Percentiles rank a stretch among this genome's conserved stretches.
These are phyloP conservation scores for Polyergus mexicanus DNA, from an alignment of 1,140 invertebrate genomes.

Conservation along the genomic window DNA sequence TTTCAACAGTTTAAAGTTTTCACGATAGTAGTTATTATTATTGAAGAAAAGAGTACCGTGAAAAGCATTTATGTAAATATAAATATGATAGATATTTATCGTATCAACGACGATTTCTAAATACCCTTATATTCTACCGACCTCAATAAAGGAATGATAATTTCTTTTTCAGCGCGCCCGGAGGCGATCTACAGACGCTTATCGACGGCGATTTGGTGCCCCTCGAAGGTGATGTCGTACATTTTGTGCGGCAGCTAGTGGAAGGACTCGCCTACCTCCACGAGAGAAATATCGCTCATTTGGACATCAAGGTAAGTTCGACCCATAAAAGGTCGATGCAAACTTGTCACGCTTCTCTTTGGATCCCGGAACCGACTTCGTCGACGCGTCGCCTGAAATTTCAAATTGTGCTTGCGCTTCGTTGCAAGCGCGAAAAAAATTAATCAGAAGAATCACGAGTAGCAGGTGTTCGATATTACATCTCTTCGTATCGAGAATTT, in stretches of 20 bases:
- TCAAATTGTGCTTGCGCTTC: conserved; percentile 16
- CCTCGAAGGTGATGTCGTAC: conserved; percentile 90
- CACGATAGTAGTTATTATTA: not conserved
- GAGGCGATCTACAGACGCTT: conserved; percentile 92
- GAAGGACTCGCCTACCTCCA: conserved; percentile 91
- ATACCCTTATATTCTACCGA: not conserved
- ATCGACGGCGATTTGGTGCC: conserved; percentile 92
- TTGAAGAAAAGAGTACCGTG: not conserved
- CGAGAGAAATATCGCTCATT: conserved; percentile 91
- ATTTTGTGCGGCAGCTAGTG: conserved; percentile 90
- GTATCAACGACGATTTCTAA: not conserved
- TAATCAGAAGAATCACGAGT: not conserved
- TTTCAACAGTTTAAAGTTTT: not conserved
- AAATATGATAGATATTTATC: not conserved
- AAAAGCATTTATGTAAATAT: not conserved
- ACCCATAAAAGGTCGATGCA: conserved; percentile 81
- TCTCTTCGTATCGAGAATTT: not conserved
- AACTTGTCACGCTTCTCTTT: conserved; percentile 73
- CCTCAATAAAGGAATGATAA: conserved; percentile 30
- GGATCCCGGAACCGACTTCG: conserved; percentile 65
- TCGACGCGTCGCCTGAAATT: conserved; percentile 45
- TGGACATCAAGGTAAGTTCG: conserved; percentile 92
- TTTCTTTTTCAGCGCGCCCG: conserved; percentile 88
- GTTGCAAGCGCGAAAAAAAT: not conserved
- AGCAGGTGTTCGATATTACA: not conserved